These are phyloP conservation scores for Bacillus rossius DNA, from an alignment of 1,140 invertebrate species.

Conservation along the genomic window DNA sequence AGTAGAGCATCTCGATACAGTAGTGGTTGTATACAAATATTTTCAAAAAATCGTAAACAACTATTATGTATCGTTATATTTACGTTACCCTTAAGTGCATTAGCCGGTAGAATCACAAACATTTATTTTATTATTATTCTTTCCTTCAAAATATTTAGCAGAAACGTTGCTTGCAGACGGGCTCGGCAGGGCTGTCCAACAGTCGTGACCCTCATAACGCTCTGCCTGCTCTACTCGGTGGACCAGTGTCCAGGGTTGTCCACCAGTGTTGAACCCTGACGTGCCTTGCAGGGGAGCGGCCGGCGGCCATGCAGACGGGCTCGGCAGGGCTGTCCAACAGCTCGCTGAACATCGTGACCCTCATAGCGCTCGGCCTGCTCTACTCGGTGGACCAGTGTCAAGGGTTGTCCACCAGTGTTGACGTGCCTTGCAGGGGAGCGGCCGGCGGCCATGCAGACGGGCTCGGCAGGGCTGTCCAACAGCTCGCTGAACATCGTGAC, in stretches of 20 bases:
- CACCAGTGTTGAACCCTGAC: no score
- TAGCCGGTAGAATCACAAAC: no score
- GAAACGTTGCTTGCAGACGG: no score
- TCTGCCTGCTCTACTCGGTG: slow-evolving; percentile 44
- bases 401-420: no score
- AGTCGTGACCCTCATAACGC: slow-evolving; percentile 49
- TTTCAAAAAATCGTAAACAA: no score
- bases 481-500: slow-evolving; percentile 50
- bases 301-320: slow-evolving; percentile 84
- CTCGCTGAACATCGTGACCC: slow-evolving; percentile 47
- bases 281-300: slow-evolving; percentile 79
- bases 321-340: slow-evolving; percentile 63
- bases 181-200: slow-evolving; percentile 64
- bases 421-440: slow-evolving; percentile 80
- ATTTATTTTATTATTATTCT: no score
- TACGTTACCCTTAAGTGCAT: no score
- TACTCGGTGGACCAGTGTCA: slow-evolving; percentile 40
- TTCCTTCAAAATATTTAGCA: no score
- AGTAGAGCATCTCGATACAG: no score
- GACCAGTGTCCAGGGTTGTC: slow-evolving; percentile 18
- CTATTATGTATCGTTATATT: no score
- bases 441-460: slow-evolving; percentile 84
- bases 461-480: slow-evolving; percentile 64
- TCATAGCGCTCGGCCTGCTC: slow-evolving; percentile 47
- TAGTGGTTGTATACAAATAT: no score